Percentiles rank a stretch among this genome's conserved stretches.
Conservation (phyloP, 2,113 vertebrate species). For the Capreolus pygargus region DNA sequence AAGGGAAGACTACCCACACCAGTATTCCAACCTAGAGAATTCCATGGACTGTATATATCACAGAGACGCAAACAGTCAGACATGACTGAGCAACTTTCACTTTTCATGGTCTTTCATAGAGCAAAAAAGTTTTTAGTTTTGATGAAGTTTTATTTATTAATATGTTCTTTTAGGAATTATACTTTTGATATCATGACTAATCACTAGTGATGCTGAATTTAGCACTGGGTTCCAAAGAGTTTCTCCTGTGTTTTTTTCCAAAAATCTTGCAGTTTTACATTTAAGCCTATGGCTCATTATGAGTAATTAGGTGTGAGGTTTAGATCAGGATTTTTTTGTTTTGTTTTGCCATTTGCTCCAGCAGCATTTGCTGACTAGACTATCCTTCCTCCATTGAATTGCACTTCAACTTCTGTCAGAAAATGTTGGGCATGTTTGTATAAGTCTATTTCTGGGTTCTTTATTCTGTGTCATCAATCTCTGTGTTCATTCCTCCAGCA, state of each 20-base stretch:
- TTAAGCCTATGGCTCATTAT: neutral
- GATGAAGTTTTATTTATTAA: neutral
- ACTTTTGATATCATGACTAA: neutral
- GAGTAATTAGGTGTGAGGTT: neutral
- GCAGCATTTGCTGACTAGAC: neutral
- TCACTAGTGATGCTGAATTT: neutral
- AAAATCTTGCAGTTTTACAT: neutral
- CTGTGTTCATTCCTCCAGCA: neutral
- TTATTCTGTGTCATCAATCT: neutral
- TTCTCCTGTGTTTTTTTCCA: neutral
- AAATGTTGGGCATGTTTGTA: neutral
- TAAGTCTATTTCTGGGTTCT: neutral
- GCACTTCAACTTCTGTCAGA: neutral
- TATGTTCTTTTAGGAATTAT: neutral
- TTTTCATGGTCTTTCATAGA: neutral
- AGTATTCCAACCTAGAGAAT: neutral
- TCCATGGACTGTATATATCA: neutral
- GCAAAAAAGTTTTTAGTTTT: neutral
- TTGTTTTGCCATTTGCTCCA: neutral
- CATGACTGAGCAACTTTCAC: neutral
- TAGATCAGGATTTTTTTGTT: neutral
- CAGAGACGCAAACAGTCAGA: accelerated
- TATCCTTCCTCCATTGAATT: neutral
- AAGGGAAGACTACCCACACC: neutral
- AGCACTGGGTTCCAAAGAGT: neutral